Conservation (phyloP, 2,113 vertebrate genomes). For the Pangasianodon hypophthalmus region DNA sequence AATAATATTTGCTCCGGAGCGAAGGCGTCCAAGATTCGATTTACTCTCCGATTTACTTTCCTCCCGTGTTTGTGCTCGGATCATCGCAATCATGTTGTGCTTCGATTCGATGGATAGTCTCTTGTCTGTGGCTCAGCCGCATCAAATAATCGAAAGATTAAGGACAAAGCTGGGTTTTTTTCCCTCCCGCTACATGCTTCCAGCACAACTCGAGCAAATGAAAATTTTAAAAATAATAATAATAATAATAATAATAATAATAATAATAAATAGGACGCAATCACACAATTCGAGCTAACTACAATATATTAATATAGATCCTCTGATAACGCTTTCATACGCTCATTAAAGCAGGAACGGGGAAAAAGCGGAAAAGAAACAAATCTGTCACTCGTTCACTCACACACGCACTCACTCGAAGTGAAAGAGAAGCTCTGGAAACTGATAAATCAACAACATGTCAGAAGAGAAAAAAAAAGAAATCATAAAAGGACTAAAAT, state of each 20-base stretch:
- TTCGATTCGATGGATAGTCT: neutral
- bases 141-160: neutral
- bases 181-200: conserved; percentile 69
- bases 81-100: neutral
- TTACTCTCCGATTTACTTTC: neutral
- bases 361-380: conserved; percentile 45
- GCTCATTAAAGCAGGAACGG: conserved; percentile 69
- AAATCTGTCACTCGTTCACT: conserved; percentile 56
- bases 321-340: conserved; percentile 75
- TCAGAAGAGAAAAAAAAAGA: conserved; percentile 53
- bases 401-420: conserved; percentile 67
- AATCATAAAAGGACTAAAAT: conserved; percentile 34
- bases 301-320: conserved; percentile 90
- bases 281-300: conserved; percentile 83
- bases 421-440: conserved; percentile 64
- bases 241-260: conserved; percentile 69
- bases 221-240: neutral
- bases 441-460: conserved; percentile 46
- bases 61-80: neutral
- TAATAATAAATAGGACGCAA: conserved; percentile 77
- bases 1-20: neutral
- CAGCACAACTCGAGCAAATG: conserved; percentile 75
- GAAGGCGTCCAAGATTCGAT: neutral
- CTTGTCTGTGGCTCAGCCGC: neutral
- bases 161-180: neutral